These are phyloP conservation scores for Amblyornis subalaris DNA, from an alignment of 2,113 vertebrate genomes.

Conservation along the genomic window DNA sequence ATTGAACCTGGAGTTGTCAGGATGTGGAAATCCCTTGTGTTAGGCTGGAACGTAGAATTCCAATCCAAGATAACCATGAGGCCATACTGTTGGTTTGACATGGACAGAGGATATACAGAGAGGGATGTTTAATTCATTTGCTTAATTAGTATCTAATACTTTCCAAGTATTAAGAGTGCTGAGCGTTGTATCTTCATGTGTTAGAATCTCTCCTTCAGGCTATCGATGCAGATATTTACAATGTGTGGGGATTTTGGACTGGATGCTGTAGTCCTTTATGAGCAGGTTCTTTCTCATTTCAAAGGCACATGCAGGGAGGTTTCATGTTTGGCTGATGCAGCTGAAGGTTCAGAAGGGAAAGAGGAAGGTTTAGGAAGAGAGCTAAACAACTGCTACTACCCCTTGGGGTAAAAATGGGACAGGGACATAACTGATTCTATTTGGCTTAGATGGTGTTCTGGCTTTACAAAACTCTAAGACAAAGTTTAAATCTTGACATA, in stretches of 20 bases:
- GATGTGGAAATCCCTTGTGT: conserved; percentile 53
- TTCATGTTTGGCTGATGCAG: background rate
- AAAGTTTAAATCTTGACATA: background rate
- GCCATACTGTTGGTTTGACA: background rate
- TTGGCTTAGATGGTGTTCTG: background rate
- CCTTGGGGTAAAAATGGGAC: background rate
- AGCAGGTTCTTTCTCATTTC: background rate
- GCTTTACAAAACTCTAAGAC: background rate
- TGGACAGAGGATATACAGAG: background rate
- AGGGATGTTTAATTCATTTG: background rate
- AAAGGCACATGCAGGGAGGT: background rate
- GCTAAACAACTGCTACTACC: too few species aligned
- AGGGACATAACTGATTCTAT: accelerated
- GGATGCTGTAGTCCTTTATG: background rate
- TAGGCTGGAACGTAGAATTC: conserved; percentile 27
- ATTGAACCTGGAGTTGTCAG: conserved; percentile 59
- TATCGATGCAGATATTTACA: background rate
- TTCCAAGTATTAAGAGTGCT: background rate
- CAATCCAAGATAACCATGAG: background rate
- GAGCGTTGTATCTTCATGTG: background rate
- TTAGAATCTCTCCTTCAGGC: background rate
- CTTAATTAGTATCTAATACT: background rate
- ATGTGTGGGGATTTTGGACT: accelerated
- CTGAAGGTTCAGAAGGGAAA: background rate
- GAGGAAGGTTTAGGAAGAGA: background rate